Percentiles rank a stretch among this genome's conserved stretches.
Conservation (phyloP, 2,888 invertebrate species). For the Diaprepes abbreviatus region DNA sequence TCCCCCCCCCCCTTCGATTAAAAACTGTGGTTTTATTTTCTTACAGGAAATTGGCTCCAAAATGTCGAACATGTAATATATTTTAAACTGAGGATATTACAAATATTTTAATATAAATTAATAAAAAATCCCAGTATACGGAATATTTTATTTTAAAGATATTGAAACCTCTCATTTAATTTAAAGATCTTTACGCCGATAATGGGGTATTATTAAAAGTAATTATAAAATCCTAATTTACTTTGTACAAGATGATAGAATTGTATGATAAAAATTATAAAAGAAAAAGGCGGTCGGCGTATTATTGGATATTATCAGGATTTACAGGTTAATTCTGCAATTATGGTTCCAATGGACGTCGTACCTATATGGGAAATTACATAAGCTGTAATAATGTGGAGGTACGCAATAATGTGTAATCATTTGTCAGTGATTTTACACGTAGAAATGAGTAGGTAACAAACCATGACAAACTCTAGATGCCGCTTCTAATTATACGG, state of each 20-base stretch:
- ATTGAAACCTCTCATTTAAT: constrained; percentile 19
- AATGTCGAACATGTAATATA: too few species aligned
- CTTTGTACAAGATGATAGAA: constrained; percentile 33
- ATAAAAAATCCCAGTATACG: background rate
- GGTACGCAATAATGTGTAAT: constrained; percentile 50
- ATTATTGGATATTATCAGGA: constrained; percentile 46
- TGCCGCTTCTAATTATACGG: constrained; percentile 56
- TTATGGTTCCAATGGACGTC: constrained; percentile 44
- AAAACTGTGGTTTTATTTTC: too few species aligned
- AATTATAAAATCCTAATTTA: constrained; percentile 41
- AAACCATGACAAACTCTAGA: constrained; percentile 57
- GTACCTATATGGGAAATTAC: constrained; percentile 50
- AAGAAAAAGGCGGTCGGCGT: constrained; percentile 33
- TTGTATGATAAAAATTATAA: constrained; percentile 32
- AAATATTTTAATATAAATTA: background rate
- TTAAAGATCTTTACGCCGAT: constrained; percentile 37
- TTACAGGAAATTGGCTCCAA: too few species aligned
- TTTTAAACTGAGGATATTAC: background rate
- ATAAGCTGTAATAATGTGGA: constrained; percentile 50
- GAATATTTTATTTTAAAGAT: constrained; percentile 17
- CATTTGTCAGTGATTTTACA: constrained; percentile 55
- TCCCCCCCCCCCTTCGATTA: too few species aligned
- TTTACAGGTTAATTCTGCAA: constrained; percentile 48
- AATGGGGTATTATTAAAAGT: constrained; percentile 31
- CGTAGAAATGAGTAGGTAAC: constrained; percentile 55